Percentiles rank a stretch among this genome's conserved stretches.
Evolutionary conservation across 2,888 invertebrate species (phyloP).

Genomic region (Tetrapedia diversipes): DNA sequence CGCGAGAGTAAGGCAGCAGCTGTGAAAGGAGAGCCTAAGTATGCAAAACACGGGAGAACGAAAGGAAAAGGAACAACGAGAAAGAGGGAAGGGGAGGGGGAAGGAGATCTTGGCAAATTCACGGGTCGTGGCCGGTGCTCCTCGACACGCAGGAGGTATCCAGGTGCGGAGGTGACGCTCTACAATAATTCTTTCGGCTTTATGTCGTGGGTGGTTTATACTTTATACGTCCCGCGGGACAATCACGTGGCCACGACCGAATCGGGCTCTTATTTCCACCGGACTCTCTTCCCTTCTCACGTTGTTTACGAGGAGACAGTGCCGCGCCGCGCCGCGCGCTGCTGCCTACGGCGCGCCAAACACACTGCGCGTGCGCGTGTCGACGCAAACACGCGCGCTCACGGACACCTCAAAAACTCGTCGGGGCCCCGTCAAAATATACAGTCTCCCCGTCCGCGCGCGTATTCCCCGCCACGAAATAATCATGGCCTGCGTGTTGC

Average conservation of each 20-base stretch:
- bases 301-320: constrained; percentile 76
- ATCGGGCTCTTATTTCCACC: constrained; percentile 75
- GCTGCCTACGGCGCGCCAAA: constrained; percentile 51
- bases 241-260: constrained; percentile 73
- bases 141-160: constrained; percentile 58
- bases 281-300: constrained; percentile 51
- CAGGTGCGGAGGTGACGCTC: constrained; percentile 78
- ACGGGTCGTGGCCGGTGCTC: constrained; percentile 57
- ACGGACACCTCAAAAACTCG: constrained; percentile 34
- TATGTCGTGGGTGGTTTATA: constrained; percentile 80
- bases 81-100: constrained; percentile 13
- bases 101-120: constrained; percentile 62
- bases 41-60: constrained; percentile 41
- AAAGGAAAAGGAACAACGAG: constrained; percentile 14
- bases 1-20: constrained; percentile 21
- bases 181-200: constrained; percentile 79
- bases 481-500: constrained; percentile 41
- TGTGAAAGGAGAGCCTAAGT: constrained; percentile 36
- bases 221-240: constrained; percentile 75
- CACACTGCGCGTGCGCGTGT: constrained; percentile 30
- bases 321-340: no score
- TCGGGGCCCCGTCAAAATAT: constrained; percentile 34
- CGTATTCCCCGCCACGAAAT: not conserved
- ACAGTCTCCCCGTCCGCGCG: not conserved
- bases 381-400: constrained; percentile 27